phyloP scores from a whole-genome alignment of 2,113 vertebrate species.

The Azemiops feae region DNA sequence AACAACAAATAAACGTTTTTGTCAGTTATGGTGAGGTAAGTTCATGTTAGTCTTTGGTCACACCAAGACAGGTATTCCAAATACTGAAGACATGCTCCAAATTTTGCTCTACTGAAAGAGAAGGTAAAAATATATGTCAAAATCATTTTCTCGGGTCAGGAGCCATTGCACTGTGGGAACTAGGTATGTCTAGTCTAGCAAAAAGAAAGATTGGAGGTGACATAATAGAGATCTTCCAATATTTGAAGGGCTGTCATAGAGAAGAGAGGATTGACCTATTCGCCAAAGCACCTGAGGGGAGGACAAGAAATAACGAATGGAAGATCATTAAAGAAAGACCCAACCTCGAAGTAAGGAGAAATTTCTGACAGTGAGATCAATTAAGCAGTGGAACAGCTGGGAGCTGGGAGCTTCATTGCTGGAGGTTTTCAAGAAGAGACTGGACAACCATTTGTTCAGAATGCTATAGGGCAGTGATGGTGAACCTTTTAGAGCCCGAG shows the following conservation, averaged over 20 bases:
- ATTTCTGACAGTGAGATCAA: not conserved
- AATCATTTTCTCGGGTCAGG: not conserved
- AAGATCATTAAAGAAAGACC: not conserved
- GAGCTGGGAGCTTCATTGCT: not conserved
- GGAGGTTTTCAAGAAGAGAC: not conserved
- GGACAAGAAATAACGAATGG: not conserved
- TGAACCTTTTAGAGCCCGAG: no score
- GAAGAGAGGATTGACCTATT: not conserved
- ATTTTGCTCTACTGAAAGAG: not conserved
- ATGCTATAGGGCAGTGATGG: no score
- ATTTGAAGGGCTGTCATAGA: not conserved
- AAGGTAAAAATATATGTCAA: not conserved
- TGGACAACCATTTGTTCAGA: not conserved
- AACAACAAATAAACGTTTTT: not conserved
- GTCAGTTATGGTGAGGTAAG: not conserved
- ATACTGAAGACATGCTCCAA: not conserved
- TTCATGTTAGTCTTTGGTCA: not conserved
- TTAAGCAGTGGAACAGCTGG: not conserved
- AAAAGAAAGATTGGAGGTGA: not conserved
- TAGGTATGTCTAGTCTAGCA: not conserved
- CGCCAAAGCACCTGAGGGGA: not conserved
- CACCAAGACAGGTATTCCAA: not conserved
- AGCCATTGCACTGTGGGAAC: not conserved
- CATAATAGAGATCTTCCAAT: not conserved
- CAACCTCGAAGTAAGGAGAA: not conserved